These are phyloP conservation scores for Gnatocerus cornutus DNA, from an alignment of 2,888 invertebrate species.

Conservation along the genomic window DNA sequence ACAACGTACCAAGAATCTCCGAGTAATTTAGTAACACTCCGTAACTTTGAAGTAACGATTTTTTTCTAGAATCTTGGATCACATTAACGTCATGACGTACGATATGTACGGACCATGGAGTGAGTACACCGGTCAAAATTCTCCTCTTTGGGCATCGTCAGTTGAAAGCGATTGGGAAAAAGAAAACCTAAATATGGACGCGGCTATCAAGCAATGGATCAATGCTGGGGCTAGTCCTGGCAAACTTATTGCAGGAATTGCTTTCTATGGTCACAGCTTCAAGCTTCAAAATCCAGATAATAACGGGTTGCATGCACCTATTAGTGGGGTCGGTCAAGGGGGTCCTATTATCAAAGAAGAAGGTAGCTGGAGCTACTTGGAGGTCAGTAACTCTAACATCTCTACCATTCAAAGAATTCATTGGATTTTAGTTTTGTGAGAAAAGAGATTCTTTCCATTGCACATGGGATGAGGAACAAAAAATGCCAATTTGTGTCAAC, in stretches of 20 bases:
- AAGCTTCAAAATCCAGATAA: slow-evolving; percentile 51
- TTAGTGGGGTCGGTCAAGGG: slow-evolving; percentile 57
- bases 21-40: slow-evolving; percentile 45
- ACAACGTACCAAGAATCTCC: slow-evolving; percentile 56
- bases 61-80: slow-evolving; percentile 75
- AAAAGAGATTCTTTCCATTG: slow-evolving; percentile 15
- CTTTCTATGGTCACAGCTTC: slow-evolving; percentile 45
- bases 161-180: slow-evolving; percentile 54
- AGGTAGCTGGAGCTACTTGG: slow-evolving; percentile 26
- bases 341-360: slow-evolving; percentile 26
- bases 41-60: neutral
- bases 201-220: slow-evolving; percentile 49
- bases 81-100: slow-evolving; percentile 82
- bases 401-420: neutral
- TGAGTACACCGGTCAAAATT: slow-evolving; percentile 76
- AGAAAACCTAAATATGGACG: slow-evolving; percentile 51
- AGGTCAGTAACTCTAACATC: slow-evolving; percentile 4
- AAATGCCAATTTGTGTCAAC: slow-evolving; percentile 55
- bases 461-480: slow-evolving; percentile 57
- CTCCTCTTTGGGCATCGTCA: slow-evolving; percentile 75
- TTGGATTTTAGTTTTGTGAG: slow-evolving; percentile 3
- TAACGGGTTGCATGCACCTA: slow-evolving; percentile 74
- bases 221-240: slow-evolving; percentile 37
- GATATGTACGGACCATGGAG: slow-evolving; percentile 83
- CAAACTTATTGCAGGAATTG: slow-evolving; percentile 38